Conservation (phyloP, 2,888 invertebrate genomes). For the Alcis repandata region DNA sequence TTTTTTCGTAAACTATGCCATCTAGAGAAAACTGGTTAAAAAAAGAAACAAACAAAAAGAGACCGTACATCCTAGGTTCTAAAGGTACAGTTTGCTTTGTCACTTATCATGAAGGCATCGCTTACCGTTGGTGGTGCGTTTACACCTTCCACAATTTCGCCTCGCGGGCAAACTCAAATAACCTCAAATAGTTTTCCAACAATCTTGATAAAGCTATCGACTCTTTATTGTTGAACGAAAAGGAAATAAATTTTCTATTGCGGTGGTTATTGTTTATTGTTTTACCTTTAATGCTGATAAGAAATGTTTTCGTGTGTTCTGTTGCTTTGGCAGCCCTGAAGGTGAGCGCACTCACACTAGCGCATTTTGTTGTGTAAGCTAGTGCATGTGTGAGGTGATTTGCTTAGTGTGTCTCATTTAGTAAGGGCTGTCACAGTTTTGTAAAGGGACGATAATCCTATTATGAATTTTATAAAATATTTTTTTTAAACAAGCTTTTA, state of each 20-base stretch:
- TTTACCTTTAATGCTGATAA: constrained; percentile 25
- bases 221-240: constrained; percentile 38
- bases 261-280: constrained; percentile 37
- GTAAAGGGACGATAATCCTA: no score
- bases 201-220: constrained; percentile 57
- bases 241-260: constrained; percentile 44
- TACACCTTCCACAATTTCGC: constrained; percentile 24
- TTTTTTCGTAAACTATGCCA: no score
- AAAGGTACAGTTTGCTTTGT: no score
- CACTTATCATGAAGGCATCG: no score
- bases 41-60: no score
- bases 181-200: constrained; percentile 54
- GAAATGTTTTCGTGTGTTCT: constrained; percentile 18
- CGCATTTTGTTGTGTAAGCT: not conserved
- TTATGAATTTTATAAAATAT: not conserved
- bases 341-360: not conserved
- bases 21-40: no score
- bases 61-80: no score
- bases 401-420: not conserved
- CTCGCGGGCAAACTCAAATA: constrained; percentile 38
- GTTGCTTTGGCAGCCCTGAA: constrained; percentile 18
- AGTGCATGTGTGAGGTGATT: not conserved
- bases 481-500: no score
- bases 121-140: not conserved
- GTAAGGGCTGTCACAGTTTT: constrained; percentile 7